phyloP scores from a whole-genome alignment of 2,797 vertebrate species.

The Bovichtus variegatus region DNA sequence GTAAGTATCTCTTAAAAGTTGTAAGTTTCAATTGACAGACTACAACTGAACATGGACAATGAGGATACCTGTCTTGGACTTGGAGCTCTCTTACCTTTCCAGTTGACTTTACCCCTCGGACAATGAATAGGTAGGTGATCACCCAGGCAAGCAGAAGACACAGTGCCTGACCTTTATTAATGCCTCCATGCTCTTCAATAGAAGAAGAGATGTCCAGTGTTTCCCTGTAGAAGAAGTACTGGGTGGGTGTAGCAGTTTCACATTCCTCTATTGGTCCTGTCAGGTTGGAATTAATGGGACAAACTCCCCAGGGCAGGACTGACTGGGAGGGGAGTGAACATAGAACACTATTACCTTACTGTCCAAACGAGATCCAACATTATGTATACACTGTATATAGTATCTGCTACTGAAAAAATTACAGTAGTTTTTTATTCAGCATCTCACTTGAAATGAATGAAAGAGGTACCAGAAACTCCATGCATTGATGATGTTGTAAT shows the following conservation, averaged over 20 bases:
- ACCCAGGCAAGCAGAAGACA: constrained; percentile 92
- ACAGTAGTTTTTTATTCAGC: neutral
- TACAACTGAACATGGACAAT: neutral
- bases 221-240: constrained; percentile 96
- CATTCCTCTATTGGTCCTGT: constrained; percentile 90
- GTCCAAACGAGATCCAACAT: neutral
- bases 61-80: neutral
- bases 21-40: neutral
- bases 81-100: constrained; percentile 87
- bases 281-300: constrained; percentile 89
- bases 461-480: constrained; percentile 99
- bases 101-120: constrained; percentile 90
- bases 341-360: constrained; percentile 7
- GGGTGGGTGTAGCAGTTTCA: constrained; percentile 87
- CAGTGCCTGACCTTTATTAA: constrained; percentile 89
- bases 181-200: constrained; percentile 85
- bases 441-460: constrained; percentile 94
- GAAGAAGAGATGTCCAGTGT: constrained; percentile 92
- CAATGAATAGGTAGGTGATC: constrained; percentile 91
- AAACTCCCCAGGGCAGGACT: constrained; percentile 91
- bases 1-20: neutral
- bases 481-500: constrained; percentile 95
- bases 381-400: neutral
- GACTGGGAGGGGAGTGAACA: constrained; percentile 80
- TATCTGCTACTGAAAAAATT: neutral